These are phyloP conservation scores for Tridacna crocea DNA, from an alignment of 2,888 invertebrate genomes.

Conservation along the genomic window DNA sequence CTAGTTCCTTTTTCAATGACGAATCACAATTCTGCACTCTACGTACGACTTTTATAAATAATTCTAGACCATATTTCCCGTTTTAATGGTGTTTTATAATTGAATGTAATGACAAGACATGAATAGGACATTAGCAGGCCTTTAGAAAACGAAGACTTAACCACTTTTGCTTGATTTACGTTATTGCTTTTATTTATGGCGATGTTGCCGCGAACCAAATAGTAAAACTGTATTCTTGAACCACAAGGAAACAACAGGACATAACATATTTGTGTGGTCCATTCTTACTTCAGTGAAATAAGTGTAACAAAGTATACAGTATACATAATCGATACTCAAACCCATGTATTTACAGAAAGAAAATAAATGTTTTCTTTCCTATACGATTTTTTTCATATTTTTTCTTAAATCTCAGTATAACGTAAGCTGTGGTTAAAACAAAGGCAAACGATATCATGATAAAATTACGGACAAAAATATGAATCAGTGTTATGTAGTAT, in stretches of 20 bases:
- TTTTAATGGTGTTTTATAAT: constrained; percentile 10
- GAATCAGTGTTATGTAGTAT: too few species aligned
- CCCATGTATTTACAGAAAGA: too few species aligned
- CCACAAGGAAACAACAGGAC: background rate
- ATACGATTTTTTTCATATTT: too few species aligned
- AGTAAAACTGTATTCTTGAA: background rate
- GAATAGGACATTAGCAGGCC: constrained; percentile 18
- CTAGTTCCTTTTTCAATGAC: constrained; percentile 33
- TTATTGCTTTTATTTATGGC: constrained; percentile 29
- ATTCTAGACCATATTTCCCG: constrained; percentile 5
- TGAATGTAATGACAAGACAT: constrained; percentile 12
- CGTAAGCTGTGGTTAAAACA: too few species aligned
- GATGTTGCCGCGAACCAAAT: constrained; percentile 1
- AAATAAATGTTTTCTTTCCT: too few species aligned
- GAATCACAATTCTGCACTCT: constrained; percentile 30
- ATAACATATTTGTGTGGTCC: background rate
- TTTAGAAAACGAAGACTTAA: constrained; percentile 12
- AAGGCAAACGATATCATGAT: too few species aligned
- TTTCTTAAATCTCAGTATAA: too few species aligned
- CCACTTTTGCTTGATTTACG: constrained; percentile 26
- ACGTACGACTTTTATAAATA: constrained; percentile 16
- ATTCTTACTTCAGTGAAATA: background rate
- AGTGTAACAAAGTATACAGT: background rate
- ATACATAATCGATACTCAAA: too few species aligned
- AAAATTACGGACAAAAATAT: too few species aligned